A percentile compares a stretch with the other conserved stretches of the same genome.
Conservation (phyloP, 2,888 invertebrate species). For the Abrostola tripartita region DNA sequence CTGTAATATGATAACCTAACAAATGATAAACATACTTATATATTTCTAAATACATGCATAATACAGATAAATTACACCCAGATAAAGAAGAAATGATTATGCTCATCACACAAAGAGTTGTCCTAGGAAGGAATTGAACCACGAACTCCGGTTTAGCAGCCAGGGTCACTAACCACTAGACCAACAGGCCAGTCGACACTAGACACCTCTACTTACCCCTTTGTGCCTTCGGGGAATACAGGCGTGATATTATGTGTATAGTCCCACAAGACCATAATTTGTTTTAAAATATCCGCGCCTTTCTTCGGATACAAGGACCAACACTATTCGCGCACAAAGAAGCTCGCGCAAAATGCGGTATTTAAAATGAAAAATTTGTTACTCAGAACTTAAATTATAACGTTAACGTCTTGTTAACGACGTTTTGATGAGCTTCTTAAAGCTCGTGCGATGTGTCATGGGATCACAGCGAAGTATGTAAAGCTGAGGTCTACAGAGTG, state of each 20-base stretch:
- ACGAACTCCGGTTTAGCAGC: no score
- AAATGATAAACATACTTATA: no score
- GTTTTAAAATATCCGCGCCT: slow-evolving; percentile 22
- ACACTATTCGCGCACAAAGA: slow-evolving; percentile 33
- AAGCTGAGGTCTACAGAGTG: background rate
- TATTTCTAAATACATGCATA: no score
- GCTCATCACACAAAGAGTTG: no score
- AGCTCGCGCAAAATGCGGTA: slow-evolving; percentile 44
- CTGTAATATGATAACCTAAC: no score
- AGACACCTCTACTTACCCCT: no score
- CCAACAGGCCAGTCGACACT: no score
- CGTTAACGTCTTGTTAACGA: slow-evolving; percentile 51
- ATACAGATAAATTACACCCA: no score
- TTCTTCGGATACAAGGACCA: slow-evolving; percentile 18
- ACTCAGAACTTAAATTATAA: slow-evolving; percentile 54
- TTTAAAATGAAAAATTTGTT: slow-evolving; percentile 57
- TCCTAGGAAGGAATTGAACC: no score
- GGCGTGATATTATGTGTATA: background rate
- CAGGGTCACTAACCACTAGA: no score
- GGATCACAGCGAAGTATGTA: background rate
- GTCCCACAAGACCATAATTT: background rate
- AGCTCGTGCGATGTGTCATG: slow-evolving; percentile 33
- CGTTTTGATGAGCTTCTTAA: slow-evolving; percentile 45
- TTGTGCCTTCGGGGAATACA: background rate
- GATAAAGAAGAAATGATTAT: no score